phyloP scores from a whole-genome alignment of 92 coral and sea anemone species.

The Micromussa lordhowensis region DNA sequence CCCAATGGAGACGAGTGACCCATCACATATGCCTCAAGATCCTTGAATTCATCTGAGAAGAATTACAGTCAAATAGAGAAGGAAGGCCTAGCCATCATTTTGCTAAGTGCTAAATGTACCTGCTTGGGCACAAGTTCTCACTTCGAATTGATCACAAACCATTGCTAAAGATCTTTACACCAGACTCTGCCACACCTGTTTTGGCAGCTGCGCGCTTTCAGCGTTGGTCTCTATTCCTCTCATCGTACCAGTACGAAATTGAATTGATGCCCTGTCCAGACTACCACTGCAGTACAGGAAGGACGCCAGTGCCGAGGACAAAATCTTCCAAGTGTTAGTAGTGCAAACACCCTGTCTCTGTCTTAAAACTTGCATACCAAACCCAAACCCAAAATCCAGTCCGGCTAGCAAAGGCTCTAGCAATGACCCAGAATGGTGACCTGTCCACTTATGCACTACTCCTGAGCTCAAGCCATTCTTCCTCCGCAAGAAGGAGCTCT shows the following conservation, averaged over 20 bases:
- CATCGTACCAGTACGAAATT: conserved; percentile 53
- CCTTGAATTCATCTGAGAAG: no score
- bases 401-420: conserved; percentile 41
- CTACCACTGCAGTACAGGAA: no score
- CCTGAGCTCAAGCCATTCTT: no score
- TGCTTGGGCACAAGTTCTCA: conserved; percentile 63
- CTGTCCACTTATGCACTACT: conserved; percentile 19
- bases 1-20: conserved; percentile 37
- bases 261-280: conserved; percentile 49
- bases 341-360: conserved; percentile 22
- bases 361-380: background rate
- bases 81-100: conserved; percentile 58
- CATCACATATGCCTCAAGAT: conserved; percentile 47
- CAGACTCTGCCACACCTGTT: no score
- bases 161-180: conserved; percentile 56
- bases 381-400: conserved; percentile 50
- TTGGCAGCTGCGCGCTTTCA: conserved; percentile 52
- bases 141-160: conserved; percentile 57
- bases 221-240: conserved; percentile 63
- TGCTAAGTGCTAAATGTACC: conserved; percentile 45
- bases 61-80: conserved; percentile 59
- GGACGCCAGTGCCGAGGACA: no score
- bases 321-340: no score
- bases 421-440: conserved; percentile 20
- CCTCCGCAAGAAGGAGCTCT: background rate